Percentiles rank a stretch among this genome's conserved stretches.
phyloP scores from a whole-genome alignment of 2,113 vertebrate genomes.

The Columbina picui region DNA sequence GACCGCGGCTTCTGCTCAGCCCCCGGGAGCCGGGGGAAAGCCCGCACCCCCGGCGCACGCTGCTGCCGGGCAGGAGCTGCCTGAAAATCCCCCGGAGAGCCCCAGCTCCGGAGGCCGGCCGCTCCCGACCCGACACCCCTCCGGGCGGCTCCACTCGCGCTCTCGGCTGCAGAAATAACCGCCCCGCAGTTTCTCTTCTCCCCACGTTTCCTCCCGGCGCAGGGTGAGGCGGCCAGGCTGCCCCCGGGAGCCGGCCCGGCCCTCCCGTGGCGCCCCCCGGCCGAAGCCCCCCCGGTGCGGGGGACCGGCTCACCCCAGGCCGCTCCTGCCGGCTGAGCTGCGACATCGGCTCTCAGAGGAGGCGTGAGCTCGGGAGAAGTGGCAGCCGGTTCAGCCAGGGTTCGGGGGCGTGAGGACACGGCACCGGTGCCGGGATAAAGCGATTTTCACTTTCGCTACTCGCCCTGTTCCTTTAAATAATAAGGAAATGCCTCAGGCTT shows the following conservation, averaged over 20 bases:
- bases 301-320: too few species aligned
- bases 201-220: background rate
- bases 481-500: constrained; percentile 45
- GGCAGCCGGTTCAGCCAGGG: background rate
- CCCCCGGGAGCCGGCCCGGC: background rate
- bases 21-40: background rate
- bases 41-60: background rate
- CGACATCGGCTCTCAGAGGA: background rate
- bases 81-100: constrained; percentile 8
- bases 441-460: constrained; percentile 63
- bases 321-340: background rate
- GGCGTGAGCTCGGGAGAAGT: accelerated
- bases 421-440: background rate
- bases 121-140: background rate
- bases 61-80: constrained; percentile 10
- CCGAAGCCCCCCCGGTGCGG: background rate
- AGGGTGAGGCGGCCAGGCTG: background rate
- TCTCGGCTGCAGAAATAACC: background rate
- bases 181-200: background rate
- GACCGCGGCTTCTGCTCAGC: background rate
- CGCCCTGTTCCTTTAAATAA: constrained; percentile 59
- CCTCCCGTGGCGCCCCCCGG: background rate
- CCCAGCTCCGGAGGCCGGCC: background rate
- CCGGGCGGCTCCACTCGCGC: background rate
- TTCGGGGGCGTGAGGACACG: background rate